Conservation (phyloP, 2,888 invertebrate genomes). For the Tenthredo amoena region DNA sequence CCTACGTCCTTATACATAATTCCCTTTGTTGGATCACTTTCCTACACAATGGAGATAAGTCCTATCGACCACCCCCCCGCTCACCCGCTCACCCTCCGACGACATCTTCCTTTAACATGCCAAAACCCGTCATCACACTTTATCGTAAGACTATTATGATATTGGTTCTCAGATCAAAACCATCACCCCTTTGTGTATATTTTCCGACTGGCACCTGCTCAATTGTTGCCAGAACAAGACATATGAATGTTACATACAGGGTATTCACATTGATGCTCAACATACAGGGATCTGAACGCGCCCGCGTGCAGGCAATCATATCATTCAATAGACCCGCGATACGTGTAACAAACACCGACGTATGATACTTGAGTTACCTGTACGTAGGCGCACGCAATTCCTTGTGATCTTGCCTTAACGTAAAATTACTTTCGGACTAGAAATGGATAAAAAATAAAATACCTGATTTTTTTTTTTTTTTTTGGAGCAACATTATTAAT, state of each 20-base stretch:
- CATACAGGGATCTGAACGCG: background rate
- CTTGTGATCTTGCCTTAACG: background rate
- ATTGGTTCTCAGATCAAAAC: slow-evolving; percentile 24
- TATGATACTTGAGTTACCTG: background rate
- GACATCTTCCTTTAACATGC: slow-evolving; percentile 17
- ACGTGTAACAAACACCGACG: background rate
- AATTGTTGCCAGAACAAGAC: background rate
- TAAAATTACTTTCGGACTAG: background rate
- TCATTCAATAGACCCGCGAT: background rate
- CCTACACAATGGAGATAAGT: slow-evolving; percentile 53
- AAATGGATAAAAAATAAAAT: too few relatives aligned
- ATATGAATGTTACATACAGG: background rate
- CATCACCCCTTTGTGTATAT: background rate
- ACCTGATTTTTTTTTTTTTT: background rate
- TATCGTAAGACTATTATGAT: slow-evolving; percentile 36
- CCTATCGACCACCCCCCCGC: slow-evolving; percentile 45
- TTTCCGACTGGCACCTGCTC: background rate
- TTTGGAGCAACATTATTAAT: background rate
- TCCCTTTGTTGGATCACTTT: slow-evolving; percentile 53
- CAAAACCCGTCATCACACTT: slow-evolving; percentile 17
- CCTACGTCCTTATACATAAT: slow-evolving; percentile 51
- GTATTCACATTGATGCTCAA: background rate
- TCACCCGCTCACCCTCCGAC: background rate
- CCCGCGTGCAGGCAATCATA: background rate
- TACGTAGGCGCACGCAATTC: background rate